These are phyloP conservation scores for Hetaerina titia DNA, from an alignment of 2,888 invertebrate species.

Conservation along the genomic window DNA sequence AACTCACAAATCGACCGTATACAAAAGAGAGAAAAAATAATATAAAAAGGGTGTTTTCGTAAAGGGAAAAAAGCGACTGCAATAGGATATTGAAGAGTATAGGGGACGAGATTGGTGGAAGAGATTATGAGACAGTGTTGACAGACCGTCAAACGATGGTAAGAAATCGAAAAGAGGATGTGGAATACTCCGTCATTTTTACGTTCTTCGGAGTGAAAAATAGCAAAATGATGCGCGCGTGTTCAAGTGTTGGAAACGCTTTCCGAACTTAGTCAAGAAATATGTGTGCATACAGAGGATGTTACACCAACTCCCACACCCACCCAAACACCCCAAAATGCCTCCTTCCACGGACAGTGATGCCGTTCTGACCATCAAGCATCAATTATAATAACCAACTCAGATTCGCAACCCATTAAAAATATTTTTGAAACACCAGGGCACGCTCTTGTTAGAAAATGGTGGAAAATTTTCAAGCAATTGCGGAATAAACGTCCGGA, in stretches of 20 bases:
- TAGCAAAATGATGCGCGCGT: background rate
- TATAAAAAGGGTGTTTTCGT: slow-evolving; percentile 59
- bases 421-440: background rate
- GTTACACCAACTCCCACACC: background rate
- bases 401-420: background rate
- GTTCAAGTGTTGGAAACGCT: background rate
- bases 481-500: background rate
- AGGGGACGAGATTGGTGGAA: background rate
- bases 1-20: slow-evolving; percentile 59
- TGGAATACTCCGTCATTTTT: background rate
- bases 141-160: slow-evolving; percentile 52
- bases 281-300: background rate
- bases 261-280: background rate
- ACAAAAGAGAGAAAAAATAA: slow-evolving; percentile 29
- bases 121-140: slow-evolving; percentile 9
- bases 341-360: background rate
- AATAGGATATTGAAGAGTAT: background rate
- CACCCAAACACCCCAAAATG: background rate
- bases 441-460: background rate
- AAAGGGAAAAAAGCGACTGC: slow-evolving; percentile 32
- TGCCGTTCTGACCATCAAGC: background rate
- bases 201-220: background rate
- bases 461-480: background rate
- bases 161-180: background rate
- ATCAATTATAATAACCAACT: background rate